phyloP scores from a whole-genome alignment of 2,113 vertebrate genomes.

The Campylorhamphus procurvoides region DNA sequence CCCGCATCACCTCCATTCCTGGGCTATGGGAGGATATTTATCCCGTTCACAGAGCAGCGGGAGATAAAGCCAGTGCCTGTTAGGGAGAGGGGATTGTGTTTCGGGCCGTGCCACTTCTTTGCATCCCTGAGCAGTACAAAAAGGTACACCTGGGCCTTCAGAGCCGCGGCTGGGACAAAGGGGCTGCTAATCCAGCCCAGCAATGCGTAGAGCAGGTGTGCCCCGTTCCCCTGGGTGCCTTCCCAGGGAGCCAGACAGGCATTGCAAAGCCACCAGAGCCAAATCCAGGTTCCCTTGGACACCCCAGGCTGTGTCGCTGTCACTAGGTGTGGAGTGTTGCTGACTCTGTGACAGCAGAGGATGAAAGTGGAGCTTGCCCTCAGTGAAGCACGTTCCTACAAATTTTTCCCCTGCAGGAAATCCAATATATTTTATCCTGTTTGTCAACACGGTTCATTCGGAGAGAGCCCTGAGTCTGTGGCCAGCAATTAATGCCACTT shows the following conservation, averaged over 20 bases:
- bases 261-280: neutral
- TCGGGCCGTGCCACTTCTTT: neutral
- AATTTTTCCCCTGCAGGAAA: conserved; percentile 2
- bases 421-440: conserved; percentile 24
- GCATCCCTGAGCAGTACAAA: neutral
- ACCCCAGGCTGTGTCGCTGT: neutral
- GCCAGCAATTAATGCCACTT: conserved; percentile 70
- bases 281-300: neutral
- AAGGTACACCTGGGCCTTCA: neutral
- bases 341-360: fast-evolving
- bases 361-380: neutral
- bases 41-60: neutral
- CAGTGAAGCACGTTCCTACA: neutral
- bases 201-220: neutral
- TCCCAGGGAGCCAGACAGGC: neutral
- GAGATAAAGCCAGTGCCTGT: neutral
- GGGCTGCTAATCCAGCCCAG: neutral
- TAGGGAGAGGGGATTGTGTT: neutral
- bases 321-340: neutral
- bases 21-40: neutral
- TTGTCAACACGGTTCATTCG: conserved; percentile 46
- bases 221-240: neutral
- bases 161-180: neutral
- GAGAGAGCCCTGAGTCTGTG: neutral
- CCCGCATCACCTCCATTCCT: neutral